phyloP scores from a whole-genome alignment of 2,888 invertebrate species.

The Agapostemon virescens region DNA sequence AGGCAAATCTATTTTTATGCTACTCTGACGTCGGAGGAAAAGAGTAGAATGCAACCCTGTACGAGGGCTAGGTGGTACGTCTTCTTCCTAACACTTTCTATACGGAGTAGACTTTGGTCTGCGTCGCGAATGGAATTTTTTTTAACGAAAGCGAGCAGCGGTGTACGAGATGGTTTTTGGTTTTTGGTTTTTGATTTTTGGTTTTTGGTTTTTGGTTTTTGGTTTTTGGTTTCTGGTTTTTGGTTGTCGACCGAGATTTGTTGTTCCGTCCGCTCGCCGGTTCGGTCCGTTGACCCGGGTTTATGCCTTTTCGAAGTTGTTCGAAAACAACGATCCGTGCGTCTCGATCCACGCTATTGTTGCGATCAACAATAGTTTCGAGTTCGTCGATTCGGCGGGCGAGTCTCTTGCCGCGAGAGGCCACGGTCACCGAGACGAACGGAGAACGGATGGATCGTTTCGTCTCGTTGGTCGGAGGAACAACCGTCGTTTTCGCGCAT shows the following conservation, averaged over 20 bases:
- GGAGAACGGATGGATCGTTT: neutral
- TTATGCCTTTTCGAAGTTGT: too few species aligned
- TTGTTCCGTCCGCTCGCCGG: too few species aligned
- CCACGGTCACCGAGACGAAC: neutral
- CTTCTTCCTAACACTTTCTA: slow-evolving; percentile 46
- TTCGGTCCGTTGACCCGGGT: neutral
- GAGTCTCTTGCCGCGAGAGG: neutral
- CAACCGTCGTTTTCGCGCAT: too few species aligned
- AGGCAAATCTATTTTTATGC: slow-evolving; percentile 73
- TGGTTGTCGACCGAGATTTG: too few species aligned
- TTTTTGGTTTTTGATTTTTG: too few species aligned
- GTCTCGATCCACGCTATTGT: too few species aligned
- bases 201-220: too few species aligned
- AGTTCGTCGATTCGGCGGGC: neutral
- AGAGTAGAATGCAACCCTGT: slow-evolving; percentile 76
- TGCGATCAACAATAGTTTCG: neutral
- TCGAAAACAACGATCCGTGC: too few species aligned
- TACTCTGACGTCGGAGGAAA: slow-evolving; percentile 76
- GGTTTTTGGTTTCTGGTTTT: too few species aligned
- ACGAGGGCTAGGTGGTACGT: slow-evolving; percentile 77
- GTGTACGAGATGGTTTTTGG: too few species aligned
- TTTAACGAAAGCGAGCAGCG: neutral
- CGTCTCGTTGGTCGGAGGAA: neutral
- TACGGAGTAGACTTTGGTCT: neutral
- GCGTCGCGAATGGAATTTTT: neutral